A percentile compares a stretch with the other conserved stretches of the same genome.
Evolutionary conservation across 2,888 invertebrate species (phyloP).

Genomic region (Pristionchus arcanus): DNA sequence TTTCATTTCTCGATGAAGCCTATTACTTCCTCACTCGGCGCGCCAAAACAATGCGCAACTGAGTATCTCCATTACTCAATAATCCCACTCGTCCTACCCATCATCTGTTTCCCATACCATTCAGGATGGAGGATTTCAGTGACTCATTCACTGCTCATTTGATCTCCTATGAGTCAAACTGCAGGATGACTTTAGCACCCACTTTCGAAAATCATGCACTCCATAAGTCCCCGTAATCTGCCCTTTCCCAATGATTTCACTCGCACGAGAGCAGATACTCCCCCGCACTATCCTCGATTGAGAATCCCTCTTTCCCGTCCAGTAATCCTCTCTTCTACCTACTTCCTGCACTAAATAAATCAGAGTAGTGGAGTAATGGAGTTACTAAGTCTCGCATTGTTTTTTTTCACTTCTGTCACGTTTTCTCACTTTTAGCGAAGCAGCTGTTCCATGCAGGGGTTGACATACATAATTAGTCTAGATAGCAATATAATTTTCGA

Average conservation of each 20-base stretch:
- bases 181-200: not conserved
- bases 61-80: not conserved
- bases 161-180: not conserved
- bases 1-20: too few species aligned
- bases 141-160: not conserved
- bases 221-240: not conserved
- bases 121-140: not conserved
- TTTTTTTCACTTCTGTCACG: too few species aligned
- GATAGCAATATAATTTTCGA: too few species aligned
- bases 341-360: not conserved
- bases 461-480: too few species aligned
- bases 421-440: too few species aligned
- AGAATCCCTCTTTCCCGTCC: not conserved
- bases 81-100: not conserved
- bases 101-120: not conserved
- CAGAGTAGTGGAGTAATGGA: not conserved
- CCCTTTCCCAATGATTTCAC: not conserved
- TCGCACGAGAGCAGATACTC: not conserved
- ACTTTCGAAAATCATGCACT: not conserved
- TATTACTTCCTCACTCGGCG: not conserved
- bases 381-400: too few species aligned
- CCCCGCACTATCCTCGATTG: not conserved
- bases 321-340: not conserved
- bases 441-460: too few species aligned
- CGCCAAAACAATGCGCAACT: not conserved